Percentiles rank a stretch among this genome's conserved stretches.
Evolutionary conservation across 1,140 invertebrate species (phyloP).

Genomic region (Drosophila suzukii): DNA sequence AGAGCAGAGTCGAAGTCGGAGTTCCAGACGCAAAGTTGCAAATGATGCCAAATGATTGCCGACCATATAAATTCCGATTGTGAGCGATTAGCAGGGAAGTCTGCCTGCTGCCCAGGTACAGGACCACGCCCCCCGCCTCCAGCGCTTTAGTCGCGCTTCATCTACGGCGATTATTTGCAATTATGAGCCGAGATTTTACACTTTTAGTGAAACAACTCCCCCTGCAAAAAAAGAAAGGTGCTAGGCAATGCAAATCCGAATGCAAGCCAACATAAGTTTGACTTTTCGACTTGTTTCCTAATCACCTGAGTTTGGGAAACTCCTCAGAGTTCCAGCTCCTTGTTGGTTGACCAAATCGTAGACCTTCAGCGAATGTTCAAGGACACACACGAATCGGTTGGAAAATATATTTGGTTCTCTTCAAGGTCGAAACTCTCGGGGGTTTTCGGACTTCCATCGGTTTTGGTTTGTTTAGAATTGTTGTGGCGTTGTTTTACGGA

Average conservation of each 20-base stretch:
- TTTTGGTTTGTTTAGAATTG: constrained; percentile 59
- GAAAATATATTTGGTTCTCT: constrained; percentile 27
- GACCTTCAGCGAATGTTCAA: constrained; percentile 55
- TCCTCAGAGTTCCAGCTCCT: constrained; percentile 34
- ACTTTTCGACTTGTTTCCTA: constrained; percentile 65
- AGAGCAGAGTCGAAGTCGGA: background rate
- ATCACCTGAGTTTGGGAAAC: constrained; percentile 48
- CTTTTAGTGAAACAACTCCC: constrained; percentile 41
- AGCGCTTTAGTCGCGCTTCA: constrained; percentile 69
- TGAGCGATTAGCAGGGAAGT: constrained; percentile 61
- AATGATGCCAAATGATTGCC: constrained; percentile 82
- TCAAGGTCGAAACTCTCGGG: constrained; percentile 46
- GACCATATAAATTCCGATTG: constrained; percentile 81
- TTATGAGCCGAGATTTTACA: constrained; percentile 72
- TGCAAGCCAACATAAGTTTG: constrained; percentile 41
- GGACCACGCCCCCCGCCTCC: constrained; percentile 40
- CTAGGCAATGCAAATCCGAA: background rate
- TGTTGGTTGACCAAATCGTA: constrained; percentile 47
- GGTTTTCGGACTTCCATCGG: constrained; percentile 62
- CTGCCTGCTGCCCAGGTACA: constrained; percentile 26
- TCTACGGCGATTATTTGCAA: constrained; percentile 73
- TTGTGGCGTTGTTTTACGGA: constrained; percentile 70
- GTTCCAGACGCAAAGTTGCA: constrained; percentile 54
- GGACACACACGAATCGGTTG: constrained; percentile 45
- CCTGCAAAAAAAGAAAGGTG: constrained; percentile 9